Base-by-base conservation (phyloP, 1,140 invertebrate species). In the Caenorhabditis inopinata region DNA sequence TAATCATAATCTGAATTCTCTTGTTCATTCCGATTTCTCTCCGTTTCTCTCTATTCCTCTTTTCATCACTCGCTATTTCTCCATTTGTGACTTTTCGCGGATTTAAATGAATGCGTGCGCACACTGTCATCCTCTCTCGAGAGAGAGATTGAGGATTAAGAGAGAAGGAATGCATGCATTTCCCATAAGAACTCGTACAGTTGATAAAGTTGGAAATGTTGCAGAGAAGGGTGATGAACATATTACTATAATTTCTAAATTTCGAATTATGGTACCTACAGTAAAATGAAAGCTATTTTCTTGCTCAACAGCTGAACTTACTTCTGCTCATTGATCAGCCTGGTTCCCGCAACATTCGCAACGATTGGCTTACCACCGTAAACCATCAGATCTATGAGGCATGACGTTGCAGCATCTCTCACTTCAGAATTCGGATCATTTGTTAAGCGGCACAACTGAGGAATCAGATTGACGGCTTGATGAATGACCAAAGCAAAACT, bases 341-440 rank as follows among this genome's bases (percentile, higher is more conserved):
- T 68, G 11, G 58, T 68, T 11, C 7, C n/a, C 0, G 58, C 58
- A 21, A 68, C 38, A 11, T 68, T 68, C 0, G 29, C 32, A 5
- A 68, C n/a, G 3, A 68, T 42, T 38, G 58, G 32, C 58, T 68
- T 68, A 9, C 58, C 58, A 21, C 58, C 58, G 32, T 21, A 68
- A 3, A 68, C 58, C 58, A 68, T 68, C n/a, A 68, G 16, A 68
- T 68, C 58, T 3, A 68, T 16, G n/a, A 68, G 32, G 38, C 58
- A 68, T 11, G 14, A 1, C 4, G 58, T 68, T 12, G 58, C n/a
- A 11, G 32, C 58, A 42, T 68, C 58, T 16, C 58, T 29, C 7
- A 68, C 58, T 68, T 68, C 58, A 42, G 58, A 68, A 68, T 68
- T 68, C n/a, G 58, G 58, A 38, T 68, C 58, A 42, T 68, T 68